Base-by-base conservation (phyloP, 2,113 vertebrate genomes). In the Romanogobio albipinnatus region DNA sequence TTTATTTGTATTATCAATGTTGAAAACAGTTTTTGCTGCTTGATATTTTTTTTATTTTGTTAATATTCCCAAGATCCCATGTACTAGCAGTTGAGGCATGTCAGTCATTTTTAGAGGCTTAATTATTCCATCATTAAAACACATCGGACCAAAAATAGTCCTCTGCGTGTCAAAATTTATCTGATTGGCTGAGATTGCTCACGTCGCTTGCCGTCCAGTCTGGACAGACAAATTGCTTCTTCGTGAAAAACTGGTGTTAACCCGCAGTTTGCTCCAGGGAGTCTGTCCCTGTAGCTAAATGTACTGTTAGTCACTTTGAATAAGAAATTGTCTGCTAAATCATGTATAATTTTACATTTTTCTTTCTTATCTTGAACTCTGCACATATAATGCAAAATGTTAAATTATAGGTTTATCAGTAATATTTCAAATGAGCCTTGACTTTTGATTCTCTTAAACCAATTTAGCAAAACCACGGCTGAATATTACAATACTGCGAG, bases 341-440 rank as follows among this genome's bases (percentile, higher is more conserved):
- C 70, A 3, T 73, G 43, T 73, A 47, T 47, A 47, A 47, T 47
- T 73, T 45, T 47, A 73, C 24, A 47, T 73, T 47, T 47, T 73
- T n/a, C 56, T 43, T 61, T 24, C 22, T 61, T 61, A 39, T 61
- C 36, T 61, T 59, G 36, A 61, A 43, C 73, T 76, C 47, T 14
- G 47, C 53, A 14, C 26, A 76, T 56, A 76, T 76, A 76, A 22
- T 22, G 51, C 53, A 59, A 6, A 5, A 64, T 80, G 59, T 43
- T 47, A 43, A 80, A 29, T 80, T 19, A 19, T 80, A 80, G 58
- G 62, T 76, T 76, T 53, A 76, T 53, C 39, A 45, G 77, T 80
- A 64, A 29, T 61, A 80, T 62, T 62, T 79, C 76, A 47, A 79
- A 64, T 80, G 39, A 80, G n/a, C 59, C 77, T 43, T 80, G 59